Base-by-base conservation (phyloP, 2,888 invertebrate genomes). In the Aspidiotus rigidus region DNA sequence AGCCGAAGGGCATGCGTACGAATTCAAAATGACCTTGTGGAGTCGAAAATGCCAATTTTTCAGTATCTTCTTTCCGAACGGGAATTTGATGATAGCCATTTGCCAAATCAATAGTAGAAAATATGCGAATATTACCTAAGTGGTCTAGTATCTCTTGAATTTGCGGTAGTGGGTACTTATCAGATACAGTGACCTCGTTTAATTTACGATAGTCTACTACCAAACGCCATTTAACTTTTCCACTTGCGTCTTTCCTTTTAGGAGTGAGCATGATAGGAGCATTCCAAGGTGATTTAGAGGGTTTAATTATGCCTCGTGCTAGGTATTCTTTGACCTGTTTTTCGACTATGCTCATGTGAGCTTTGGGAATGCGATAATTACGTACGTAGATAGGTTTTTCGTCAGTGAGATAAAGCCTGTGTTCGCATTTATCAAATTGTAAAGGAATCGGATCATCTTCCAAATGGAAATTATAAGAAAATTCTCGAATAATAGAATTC, bases 181-280 rank as follows among this genome's bases (percentile, higher is more conserved):
- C 62, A 39, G 40, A 16, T 7, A 42, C 17, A 1, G 67, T 56
- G 0, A 66, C 53, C 0, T 67, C 53, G 69, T 76, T 76, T 70
- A 74, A 16, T 74, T 76, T 66, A 69, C 76, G 3, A 70, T 72
- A 66, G 73, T 77, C 71, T 71, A 75, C 53, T 16, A 77, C 75
- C 11, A 76, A 44, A 54, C 76, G 59, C 73, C 73, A 76, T 72
- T 76, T 77, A 28, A 64, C 17, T 72, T 75, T 72, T 1, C 76
- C 76, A 0, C 72, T 71, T 0, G 74, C 71, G 41, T 77, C 77
- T n/a, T 28, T n/a, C 71, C 77, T 77, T 69, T 77, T 77, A 0
- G 76, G 76, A 0, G 78, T 77, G 39, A 77, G 71, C 72, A 76
- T 76, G 1, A 77, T 73, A 1, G 76, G 77, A 8, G 74, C 73